Base-by-base conservation (phyloP, 2,113 vertebrate species). In the Hippolais icterina region DNA sequence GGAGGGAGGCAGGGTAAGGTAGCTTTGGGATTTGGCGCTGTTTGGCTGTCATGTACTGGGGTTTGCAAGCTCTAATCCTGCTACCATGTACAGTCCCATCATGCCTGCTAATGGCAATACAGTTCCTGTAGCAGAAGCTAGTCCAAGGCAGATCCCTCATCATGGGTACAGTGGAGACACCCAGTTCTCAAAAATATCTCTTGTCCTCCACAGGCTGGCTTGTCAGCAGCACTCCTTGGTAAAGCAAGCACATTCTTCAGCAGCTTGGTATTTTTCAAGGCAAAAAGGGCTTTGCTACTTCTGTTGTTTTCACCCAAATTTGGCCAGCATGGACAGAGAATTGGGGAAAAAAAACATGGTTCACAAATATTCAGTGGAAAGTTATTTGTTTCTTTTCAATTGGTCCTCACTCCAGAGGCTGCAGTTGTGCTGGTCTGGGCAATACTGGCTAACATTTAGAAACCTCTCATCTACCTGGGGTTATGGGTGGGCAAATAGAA, bases 261-360 rank as follows among this genome's bases (percentile, higher is more conserved):
- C 9, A 46, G 65, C 15, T 90, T 77, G 15, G 0, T 75, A 47
- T 52, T 76, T 28, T 42, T 41, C 15, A 52, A 74, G 27, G 50
- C 41, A 65, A 90, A 68, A 42, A 69, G 6, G 9, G 6, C 42
- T 49, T 59, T 77, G 46, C 50, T 66, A 22, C 16, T 53, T 77
- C 68, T 21, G 11, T 49, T 68, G 41, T 49, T 84, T 92, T 74
- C 57, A 27, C 33, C 50, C 60, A 60, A 29, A 52, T 78, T 24
- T 53, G 50, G 54, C 28, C 54, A 87, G 27, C 46, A 44, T 47
- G 41, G 50, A 56, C 50, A 81, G 31, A 81, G 52, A 60, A 20
- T 0, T 27, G 10, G 8, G 1, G 6, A 2, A 0, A 7, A 6
- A 49, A 70, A 41, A 17, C 9, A 28, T 1, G 22, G 23, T 31